Conservation (phyloP, 1,140 invertebrate species). For the Lutraria rhynchaena region DNA sequence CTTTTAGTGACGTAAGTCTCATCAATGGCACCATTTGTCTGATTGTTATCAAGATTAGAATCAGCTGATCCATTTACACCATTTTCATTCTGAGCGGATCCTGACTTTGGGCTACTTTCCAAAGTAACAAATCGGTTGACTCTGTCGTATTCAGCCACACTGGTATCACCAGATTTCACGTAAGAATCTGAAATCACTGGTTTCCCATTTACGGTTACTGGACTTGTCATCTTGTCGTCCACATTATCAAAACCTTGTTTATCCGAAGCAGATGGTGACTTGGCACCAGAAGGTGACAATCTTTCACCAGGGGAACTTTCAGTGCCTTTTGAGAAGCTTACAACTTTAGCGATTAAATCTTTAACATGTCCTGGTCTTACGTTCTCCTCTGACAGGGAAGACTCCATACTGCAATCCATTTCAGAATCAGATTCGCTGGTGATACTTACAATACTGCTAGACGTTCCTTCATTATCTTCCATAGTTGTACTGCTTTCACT, state of each 20-base stretch:
- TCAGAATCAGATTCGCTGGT: conserved; percentile 31
- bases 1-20: conserved; percentile 49
- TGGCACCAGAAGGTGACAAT: background rate
- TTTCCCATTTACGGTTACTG: background rate
- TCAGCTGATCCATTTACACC: too few species aligned
- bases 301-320: background rate
- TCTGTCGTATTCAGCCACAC: conserved; percentile 22
- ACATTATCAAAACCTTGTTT: background rate
- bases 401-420: conserved; percentile 3
- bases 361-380: conserved; percentile 46
- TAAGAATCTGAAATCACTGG: background rate
- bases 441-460: conserved; percentile 30
- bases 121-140: conserved; percentile 38
- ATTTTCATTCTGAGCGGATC: background rate
- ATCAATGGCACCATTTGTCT: conserved; percentile 8
- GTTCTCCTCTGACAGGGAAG: conserved; percentile 9
- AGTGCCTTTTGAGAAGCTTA: background rate
- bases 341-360: conserved; percentile 54
- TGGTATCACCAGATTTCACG: background rate
- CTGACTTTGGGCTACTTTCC: background rate
- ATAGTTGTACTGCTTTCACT: conserved; percentile 1
- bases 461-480: conserved; percentile 11
- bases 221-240: background rate
- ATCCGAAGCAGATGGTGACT: background rate
- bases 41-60: background rate